Evolutionary conservation across 1,140 invertebrate genomes (phyloP).

Genomic region (Littorina saxatilis): DNA sequence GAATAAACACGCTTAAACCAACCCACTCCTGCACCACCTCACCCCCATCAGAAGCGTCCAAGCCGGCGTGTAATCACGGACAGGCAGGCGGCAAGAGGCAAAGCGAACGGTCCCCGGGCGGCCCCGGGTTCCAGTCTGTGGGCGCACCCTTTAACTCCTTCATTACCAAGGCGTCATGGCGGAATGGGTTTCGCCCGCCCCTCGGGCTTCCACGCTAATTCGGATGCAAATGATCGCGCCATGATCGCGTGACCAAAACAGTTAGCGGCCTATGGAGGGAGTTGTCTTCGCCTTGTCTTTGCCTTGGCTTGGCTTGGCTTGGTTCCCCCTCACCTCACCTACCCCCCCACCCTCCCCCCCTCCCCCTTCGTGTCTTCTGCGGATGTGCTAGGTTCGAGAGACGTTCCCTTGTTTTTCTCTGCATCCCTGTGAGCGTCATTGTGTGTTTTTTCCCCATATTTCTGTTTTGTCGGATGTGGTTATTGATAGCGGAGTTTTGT

Average conservation of each 20-base stretch:
- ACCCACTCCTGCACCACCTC: background rate
- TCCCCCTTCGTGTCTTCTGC: too few relatives aligned
- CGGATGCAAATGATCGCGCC: constrained; percentile 35
- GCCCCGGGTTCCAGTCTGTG: background rate
- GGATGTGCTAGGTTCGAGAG: too few relatives aligned
- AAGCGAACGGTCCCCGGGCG: background rate
- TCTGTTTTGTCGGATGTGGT: too few relatives aligned
- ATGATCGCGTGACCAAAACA: constrained; percentile 21
- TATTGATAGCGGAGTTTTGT: too few relatives aligned
- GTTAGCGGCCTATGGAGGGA: background rate
- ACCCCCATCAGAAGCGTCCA: too few relatives aligned
- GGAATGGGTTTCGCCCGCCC: background rate
- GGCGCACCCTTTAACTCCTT: constrained; percentile 32
- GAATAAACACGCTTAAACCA: too few relatives aligned
- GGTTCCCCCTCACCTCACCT: too few relatives aligned
- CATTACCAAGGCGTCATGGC: constrained; percentile 23
- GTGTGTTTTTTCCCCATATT: too few relatives aligned
- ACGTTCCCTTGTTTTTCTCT: too few relatives aligned
- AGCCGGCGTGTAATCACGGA: constrained; percentile 20
- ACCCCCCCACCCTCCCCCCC: too few relatives aligned
- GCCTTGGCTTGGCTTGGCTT: background rate
- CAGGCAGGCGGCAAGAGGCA: background rate
- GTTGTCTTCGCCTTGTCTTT: background rate
- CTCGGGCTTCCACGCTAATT: background rate
- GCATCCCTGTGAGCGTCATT: too few relatives aligned